A percentile compares a stretch with the other conserved stretches of the same genome.
These are phyloP conservation scores for Anastrepha ludens DNA, from an alignment of 1,140 invertebrate species.

Conservation along the genomic window DNA sequence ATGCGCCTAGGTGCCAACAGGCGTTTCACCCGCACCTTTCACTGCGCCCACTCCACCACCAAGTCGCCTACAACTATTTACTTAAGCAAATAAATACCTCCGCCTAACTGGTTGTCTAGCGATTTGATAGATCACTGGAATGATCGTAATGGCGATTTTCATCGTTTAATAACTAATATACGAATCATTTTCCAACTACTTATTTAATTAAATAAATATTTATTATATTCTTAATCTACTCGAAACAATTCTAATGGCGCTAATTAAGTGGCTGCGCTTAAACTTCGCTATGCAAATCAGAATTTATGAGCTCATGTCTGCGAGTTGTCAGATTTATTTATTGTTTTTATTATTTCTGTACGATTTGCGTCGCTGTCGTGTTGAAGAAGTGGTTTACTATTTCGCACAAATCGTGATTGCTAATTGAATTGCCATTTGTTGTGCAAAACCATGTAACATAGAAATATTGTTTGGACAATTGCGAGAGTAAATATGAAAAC, in stretches of 20 bases:
- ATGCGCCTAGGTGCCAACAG: neutral
- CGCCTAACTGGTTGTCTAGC: neutral
- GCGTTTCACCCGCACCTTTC: neutral
- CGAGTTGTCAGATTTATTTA: constrained; percentile 35
- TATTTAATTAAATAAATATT: constrained; percentile 51
- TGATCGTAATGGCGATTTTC: constrained; percentile 20
- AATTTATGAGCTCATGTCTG: constrained; percentile 28
- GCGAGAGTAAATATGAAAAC: neutral
- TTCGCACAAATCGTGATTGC: neutral
- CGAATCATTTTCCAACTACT: constrained; percentile 8
- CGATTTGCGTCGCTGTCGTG: neutral
- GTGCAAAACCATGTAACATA: neutral
- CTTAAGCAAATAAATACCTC: too few relatives aligned
- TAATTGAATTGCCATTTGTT: constrained; percentile 18
- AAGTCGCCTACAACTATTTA: neutral
- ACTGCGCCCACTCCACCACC: neutral
- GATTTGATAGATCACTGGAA: neutral
- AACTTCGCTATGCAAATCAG: neutral
- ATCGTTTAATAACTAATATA: constrained; percentile 27
- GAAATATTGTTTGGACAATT: neutral
- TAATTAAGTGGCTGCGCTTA: constrained; percentile 32
- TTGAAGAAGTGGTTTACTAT: neutral
- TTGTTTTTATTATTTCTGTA: neutral
- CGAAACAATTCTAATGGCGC: constrained; percentile 45
- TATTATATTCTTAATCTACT: constrained; percentile 28